Conservation (phyloP, 35 echinoderm and acorn worm species). For the Anneissia japonica region DNA sequence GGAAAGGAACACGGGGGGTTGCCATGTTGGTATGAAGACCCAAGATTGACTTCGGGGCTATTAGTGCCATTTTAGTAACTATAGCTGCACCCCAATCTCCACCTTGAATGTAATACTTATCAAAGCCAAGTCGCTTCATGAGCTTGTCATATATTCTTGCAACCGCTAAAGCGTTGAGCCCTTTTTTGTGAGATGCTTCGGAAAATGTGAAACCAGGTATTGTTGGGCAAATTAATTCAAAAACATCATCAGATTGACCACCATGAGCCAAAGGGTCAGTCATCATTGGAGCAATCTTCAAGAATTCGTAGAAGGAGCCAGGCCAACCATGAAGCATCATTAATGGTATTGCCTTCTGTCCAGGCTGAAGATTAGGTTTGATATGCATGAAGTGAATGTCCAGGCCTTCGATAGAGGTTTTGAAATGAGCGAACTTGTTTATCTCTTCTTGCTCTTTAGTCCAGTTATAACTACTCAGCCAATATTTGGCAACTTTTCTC, state of each 20-base stretch:
- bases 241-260: conserved; percentile 61
- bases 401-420: neutral
- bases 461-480: conserved; percentile 36
- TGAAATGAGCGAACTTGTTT: neutral
- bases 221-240: conserved; percentile 85
- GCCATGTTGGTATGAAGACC: conserved; percentile 82
- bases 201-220: conserved; percentile 83
- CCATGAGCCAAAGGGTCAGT: conserved; percentile 71
- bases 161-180: conserved; percentile 34
- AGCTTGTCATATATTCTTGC: conserved; percentile 79
- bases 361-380: neutral
- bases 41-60: conserved; percentile 50
- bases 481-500: conserved; percentile 60
- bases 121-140: conserved; percentile 70
- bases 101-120: conserved; percentile 77
- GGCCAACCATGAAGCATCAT: neutral
- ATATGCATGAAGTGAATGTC: conserved; percentile 2
- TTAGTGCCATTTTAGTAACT: conserved; percentile 42
- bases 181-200: conserved; percentile 84
- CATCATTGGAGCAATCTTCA: conserved; percentile 76
- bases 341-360: neutral
- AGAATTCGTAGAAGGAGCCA: neutral
- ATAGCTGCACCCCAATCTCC: conserved; percentile 67
- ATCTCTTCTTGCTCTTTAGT: neutral
- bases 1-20: neutral